Conservation (phyloP, 2,113 vertebrate species). For the Desmodus rotundus region DNA sequence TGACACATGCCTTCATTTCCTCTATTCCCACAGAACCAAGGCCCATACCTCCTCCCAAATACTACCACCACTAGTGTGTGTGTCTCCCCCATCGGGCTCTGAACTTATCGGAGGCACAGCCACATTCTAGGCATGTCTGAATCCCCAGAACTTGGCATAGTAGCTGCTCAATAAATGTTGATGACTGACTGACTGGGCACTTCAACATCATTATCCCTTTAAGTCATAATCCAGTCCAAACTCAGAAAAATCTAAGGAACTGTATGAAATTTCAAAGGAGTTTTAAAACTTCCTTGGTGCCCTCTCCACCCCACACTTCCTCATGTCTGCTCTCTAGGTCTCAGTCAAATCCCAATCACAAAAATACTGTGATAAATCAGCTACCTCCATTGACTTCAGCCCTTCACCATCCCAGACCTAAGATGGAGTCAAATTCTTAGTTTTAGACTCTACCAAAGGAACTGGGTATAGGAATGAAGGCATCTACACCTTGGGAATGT, state of each 20-base stretch:
- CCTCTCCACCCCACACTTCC: background rate
- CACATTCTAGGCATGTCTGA: background rate
- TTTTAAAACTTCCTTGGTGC: background rate
- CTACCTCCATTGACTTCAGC: slow-evolving; percentile 15
- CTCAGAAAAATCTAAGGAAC: background rate
- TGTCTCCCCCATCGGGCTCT: background rate
- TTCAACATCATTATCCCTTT: background rate
- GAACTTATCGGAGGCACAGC: background rate
- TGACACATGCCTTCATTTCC: background rate
- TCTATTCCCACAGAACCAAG: background rate
- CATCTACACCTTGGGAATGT: accelerated
- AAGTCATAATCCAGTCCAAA: background rate
- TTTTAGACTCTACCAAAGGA: background rate
- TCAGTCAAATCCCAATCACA: slow-evolving; percentile 51
- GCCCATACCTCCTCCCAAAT: background rate
- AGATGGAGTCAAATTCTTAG: slow-evolving; percentile 64
- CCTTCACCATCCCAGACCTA: slow-evolving; percentile 54
- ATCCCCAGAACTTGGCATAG: background rate
- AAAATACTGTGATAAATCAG: background rate
- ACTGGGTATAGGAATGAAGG: background rate
- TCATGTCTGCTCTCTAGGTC: background rate
- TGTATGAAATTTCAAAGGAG: background rate
- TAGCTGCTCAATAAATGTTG: background rate
- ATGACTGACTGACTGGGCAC: background rate
- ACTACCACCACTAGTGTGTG: no score